Evolutionary conservation across 2,888 invertebrate species (phyloP).

Genomic region (Beris morrisii): DNA sequence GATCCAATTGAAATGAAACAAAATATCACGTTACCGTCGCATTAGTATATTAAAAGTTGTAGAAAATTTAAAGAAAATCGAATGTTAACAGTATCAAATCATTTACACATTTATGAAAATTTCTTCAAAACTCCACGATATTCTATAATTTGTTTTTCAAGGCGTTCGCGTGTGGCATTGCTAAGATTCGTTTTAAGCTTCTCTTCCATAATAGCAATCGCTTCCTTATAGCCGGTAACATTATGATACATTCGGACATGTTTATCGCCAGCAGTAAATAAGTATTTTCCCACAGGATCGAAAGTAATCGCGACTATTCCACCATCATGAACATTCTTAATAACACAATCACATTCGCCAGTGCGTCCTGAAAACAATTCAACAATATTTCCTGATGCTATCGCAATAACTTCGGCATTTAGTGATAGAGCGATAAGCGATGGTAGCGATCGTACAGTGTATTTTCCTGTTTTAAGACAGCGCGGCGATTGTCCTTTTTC

Average conservation of each 20-base stretch:
- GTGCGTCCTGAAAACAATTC: constrained; percentile 71
- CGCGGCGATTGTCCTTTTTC: constrained; percentile 76
- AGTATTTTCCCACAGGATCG: constrained; percentile 72
- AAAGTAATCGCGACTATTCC: constrained; percentile 70
- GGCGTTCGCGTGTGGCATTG: constrained; percentile 75
- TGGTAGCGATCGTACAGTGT: constrained; percentile 60
- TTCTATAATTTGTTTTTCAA: constrained; percentile 69
- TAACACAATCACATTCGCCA: constrained; percentile 66
- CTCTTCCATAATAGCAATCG: constrained; percentile 56
- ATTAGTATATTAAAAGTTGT: too few relatives aligned
- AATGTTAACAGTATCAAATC: not conserved
- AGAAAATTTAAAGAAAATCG: too few relatives aligned
- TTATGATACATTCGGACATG: constrained; percentile 80
- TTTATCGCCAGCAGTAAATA: constrained; percentile 74
- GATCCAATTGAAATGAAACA: too few relatives aligned
- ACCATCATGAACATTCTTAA: constrained; percentile 71
- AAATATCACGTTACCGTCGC: too few relatives aligned
- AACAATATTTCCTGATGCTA: constrained; percentile 66
- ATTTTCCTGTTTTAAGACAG: constrained; percentile 66
- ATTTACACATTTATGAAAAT: constrained; percentile 30
- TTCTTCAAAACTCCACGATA: constrained; percentile 54
- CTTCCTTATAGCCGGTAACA: constrained; percentile 65
- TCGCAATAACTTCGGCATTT: constrained; percentile 74
- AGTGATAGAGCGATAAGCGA: constrained; percentile 75
- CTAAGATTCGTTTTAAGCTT: constrained; percentile 64